phyloP scores from a whole-genome alignment of 2,888 invertebrate species.

The Endomychus coccineus region DNA sequence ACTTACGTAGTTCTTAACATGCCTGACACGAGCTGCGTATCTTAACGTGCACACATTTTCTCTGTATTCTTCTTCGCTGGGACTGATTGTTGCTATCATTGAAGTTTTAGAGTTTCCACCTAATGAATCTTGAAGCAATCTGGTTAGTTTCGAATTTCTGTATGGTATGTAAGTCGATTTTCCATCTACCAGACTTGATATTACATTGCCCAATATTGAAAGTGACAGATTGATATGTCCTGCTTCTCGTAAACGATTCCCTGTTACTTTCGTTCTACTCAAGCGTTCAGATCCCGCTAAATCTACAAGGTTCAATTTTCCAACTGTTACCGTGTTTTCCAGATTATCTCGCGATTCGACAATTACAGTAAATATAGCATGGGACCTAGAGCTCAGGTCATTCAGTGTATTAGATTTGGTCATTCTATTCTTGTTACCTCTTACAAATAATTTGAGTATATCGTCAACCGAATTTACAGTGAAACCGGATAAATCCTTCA shows the following conservation, averaged over 20 bases:
- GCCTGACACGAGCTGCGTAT: constrained; percentile 93
- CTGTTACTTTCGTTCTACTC: constrained; percentile 87
- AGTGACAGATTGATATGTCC: constrained; percentile 94
- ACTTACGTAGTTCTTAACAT: constrained; percentile 86
- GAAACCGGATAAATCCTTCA: constrained; percentile 88
- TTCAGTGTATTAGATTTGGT: constrained; percentile 93
- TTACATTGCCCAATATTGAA: constrained; percentile 93
- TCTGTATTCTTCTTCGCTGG: constrained; percentile 86
- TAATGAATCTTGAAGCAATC: constrained; percentile 89
- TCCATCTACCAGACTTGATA: constrained; percentile 91
- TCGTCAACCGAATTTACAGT: constrained; percentile 95
- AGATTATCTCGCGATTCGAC: constrained; percentile 85
- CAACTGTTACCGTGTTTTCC: constrained; percentile 72
- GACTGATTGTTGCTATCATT: constrained; percentile 91
- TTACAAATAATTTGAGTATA: constrained; percentile 86
- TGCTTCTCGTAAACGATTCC: constrained; percentile 85
- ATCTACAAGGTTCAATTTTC: constrained; percentile 93
- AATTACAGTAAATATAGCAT: constrained; percentile 95
- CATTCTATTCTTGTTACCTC: constrained; percentile 86
- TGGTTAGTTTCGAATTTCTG: constrained; percentile 89
- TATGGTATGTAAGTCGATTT: constrained; percentile 94
- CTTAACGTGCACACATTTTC: constrained; percentile 91
- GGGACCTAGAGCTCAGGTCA: constrained; percentile 84
- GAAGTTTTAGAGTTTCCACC: constrained; percentile 91
- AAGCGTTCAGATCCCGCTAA: constrained; percentile 95